These are phyloP conservation scores for Coluber constrictor DNA, from an alignment of 2,797 vertebrate species.

Conservation along the genomic window DNA sequence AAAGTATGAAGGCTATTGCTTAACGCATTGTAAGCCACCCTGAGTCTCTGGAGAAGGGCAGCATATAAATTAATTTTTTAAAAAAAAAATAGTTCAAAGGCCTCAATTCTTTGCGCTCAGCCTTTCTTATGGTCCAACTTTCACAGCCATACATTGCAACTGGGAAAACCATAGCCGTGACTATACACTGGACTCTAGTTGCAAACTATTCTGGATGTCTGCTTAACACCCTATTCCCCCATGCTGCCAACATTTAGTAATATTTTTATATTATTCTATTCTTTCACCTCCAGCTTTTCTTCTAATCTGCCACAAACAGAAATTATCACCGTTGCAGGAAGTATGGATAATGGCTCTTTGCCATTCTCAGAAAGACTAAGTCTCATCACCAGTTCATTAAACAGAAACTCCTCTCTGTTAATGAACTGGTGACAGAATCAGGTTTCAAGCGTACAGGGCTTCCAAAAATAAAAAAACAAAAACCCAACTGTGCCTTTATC, in stretches of 20 bases:
- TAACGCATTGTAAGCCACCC: too few species aligned
- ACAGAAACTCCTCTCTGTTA: conserved; percentile 5
- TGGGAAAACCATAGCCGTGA: too few species aligned
- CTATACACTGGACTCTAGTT: accelerated
- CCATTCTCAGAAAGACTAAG: conserved; percentile 45
- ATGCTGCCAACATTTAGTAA: conserved; percentile 33
- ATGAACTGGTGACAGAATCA: neutral
- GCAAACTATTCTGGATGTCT: neutral
- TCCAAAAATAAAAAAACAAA: neutral
- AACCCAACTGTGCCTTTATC: conserved; percentile 4
- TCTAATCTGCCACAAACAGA: conserved; percentile 45
- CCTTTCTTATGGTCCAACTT: too few species aligned
- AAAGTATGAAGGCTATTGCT: too few species aligned
- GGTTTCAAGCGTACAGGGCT: conserved; percentile 28
- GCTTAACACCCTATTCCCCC: neutral
- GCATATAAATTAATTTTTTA: too few species aligned
- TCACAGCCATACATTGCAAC: too few species aligned
- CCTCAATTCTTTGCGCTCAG: too few species aligned
- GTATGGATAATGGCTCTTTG: conserved; percentile 39
- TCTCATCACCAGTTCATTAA: conserved; percentile 33
- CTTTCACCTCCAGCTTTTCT: conserved; percentile 45
- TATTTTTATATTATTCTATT: neutral
- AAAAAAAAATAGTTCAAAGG: too few species aligned
- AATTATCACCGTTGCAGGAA: conserved; percentile 43
- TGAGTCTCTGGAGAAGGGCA: too few species aligned